A percentile compares a stretch with the other conserved stretches of the same genome.
These are phyloP conservation scores for Lophura nycthemera DNA, from an alignment of 2,113 vertebrate genomes.

Conservation along the genomic window DNA sequence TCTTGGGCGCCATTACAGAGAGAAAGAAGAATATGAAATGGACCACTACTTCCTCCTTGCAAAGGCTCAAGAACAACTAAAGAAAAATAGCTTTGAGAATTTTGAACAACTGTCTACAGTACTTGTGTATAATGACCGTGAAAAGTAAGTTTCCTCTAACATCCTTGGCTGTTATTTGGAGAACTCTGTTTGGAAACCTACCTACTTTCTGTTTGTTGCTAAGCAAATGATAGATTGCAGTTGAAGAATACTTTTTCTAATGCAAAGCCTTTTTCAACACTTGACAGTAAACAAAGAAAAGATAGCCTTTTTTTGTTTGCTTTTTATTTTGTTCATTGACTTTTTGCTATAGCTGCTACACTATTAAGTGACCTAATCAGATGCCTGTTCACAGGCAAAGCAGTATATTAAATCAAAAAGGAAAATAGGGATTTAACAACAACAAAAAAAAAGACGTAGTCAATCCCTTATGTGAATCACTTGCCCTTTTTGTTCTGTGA, in stretches of 20 bases:
- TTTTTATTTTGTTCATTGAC: background rate
- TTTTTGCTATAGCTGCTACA: background rate
- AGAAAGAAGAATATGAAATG: constrained; percentile 51
- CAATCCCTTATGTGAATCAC: background rate
- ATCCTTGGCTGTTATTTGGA: constrained; percentile 4
- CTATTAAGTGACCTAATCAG: background rate
- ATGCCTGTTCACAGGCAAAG: background rate
- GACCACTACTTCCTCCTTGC: constrained; percentile 78
- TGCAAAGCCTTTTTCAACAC: background rate
- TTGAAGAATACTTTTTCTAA: background rate
- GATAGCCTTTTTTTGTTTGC: background rate
- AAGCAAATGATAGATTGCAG: background rate
- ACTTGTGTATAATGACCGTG: constrained; percentile 79
- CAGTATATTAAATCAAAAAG: background rate
- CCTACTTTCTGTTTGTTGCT: background rate
- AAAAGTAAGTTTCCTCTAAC: constrained; percentile 79
- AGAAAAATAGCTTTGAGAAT: constrained; percentile 84
- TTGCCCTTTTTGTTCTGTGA: background rate
- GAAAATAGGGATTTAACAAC: background rate
- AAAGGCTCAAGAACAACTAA: constrained; percentile 83
- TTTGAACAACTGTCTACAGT: constrained; percentile 76
- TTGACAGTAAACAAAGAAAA: background rate
- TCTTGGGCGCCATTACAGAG: constrained; percentile 79
- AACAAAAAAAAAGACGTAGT: background rate
- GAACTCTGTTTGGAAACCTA: background rate